Conservation (phyloP, 2,113 vertebrate species). For the Oceanites oceanicus region DNA sequence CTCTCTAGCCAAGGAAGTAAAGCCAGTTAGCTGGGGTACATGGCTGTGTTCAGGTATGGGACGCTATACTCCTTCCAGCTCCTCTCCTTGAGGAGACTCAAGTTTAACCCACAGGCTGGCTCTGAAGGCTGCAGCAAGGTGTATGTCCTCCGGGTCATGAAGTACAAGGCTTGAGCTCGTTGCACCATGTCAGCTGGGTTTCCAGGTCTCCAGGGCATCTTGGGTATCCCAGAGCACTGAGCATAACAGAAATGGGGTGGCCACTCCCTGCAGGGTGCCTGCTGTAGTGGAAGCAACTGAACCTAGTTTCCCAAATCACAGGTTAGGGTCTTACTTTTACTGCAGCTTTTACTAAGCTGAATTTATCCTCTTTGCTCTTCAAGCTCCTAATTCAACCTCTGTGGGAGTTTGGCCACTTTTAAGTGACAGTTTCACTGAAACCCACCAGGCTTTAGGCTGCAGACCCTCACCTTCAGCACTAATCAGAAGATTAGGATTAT, state of each 20-base stretch:
- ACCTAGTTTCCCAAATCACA: neutral
- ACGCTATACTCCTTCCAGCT: neutral
- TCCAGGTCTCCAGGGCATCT: neutral
- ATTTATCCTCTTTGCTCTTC: neutral
- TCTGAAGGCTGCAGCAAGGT: neutral
- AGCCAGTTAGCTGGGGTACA: fast-evolving
- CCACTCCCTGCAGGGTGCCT: neutral
- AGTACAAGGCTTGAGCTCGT: neutral
- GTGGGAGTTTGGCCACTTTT: neutral
- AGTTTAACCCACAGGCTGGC: fast-evolving
- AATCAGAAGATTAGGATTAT: neutral
- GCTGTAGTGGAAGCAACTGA: neutral
- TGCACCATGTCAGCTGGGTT: neutral
- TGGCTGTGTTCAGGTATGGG: neutral
- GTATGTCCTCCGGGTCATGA: neutral
- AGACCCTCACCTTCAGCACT: neutral
- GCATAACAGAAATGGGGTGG: neutral
- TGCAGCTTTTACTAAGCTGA: neutral
- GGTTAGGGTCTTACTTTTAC: neutral
- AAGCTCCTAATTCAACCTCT: neutral
- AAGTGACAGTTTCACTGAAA: neutral
- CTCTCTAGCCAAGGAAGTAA: neutral
- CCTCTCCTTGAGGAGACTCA: neutral
- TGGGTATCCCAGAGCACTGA: neutral
- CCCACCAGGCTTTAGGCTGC: neutral